Evolutionary conservation across 2,113 vertebrate genomes (phyloP).

Genomic region (Callithrix jacchus): DNA sequence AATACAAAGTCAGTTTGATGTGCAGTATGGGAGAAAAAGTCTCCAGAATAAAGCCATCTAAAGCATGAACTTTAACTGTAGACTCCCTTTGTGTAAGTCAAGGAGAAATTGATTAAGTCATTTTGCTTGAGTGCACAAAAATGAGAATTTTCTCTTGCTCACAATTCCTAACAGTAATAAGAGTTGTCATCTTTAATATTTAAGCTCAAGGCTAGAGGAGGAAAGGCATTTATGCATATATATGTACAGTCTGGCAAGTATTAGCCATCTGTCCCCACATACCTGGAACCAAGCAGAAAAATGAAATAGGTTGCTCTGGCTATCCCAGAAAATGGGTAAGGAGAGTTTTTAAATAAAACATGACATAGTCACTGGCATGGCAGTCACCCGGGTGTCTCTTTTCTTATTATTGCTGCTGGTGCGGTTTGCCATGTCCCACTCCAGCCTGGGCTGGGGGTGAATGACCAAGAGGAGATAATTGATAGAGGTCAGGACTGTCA

Average conservation of each 20-base stretch:
- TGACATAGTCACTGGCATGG: not conserved
- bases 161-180: conserved; percentile 45
- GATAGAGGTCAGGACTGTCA: not conserved
- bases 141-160: conserved; percentile 51
- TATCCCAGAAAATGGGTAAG: not conserved
- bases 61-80: conserved; percentile 56
- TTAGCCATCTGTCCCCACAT: not conserved
- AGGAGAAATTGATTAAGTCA: conserved; percentile 70
- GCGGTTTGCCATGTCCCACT: not conserved
- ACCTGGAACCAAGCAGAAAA: not conserved
- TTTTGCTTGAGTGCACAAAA: conserved; percentile 65
- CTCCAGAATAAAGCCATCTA: not conserved
- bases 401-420: not conserved
- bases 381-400: not conserved
- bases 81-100: conserved; percentile 63
- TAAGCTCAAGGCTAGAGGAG: conserved; percentile 33
- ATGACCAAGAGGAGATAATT: not conserved
- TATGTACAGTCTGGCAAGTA: not conserved
- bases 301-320: not conserved
- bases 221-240: not conserved
- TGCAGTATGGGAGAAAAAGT: not conserved
- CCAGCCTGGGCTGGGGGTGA: not conserved
- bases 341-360: not conserved
- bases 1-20: conserved; percentile 63
- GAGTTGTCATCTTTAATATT: conserved; percentile 51